Conservation (phyloP, 2,888 invertebrate genomes). For the Cheilosia scutellata region DNA sequence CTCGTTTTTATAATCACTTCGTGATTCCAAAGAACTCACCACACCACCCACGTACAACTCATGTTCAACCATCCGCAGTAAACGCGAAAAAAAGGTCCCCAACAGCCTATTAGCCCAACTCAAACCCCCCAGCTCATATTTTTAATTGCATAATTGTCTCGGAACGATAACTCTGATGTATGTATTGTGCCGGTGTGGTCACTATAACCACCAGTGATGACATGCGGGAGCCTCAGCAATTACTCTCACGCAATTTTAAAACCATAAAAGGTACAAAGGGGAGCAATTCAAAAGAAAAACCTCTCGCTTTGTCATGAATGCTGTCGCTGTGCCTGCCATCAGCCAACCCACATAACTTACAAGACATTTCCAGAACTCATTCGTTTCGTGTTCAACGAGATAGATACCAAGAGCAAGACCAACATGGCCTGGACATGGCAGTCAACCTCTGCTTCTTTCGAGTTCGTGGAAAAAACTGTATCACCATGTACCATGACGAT, state of each 20-base stretch:
- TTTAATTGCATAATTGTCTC: constrained; percentile 54
- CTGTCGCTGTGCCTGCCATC: constrained; percentile 5
- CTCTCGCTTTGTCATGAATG: constrained; percentile 3
- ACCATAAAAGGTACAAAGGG: constrained; percentile 18
- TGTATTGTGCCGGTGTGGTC: constrained; percentile 23
- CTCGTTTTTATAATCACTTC: too few relatives aligned
- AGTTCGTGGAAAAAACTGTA: constrained; percentile 72
- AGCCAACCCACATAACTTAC: constrained; percentile 56
- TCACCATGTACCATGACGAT: constrained; percentile 73
- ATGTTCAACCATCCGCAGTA: neutral
- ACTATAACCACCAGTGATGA: constrained; percentile 28
- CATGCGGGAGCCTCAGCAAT: constrained; percentile 62
- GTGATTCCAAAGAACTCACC: too few relatives aligned
- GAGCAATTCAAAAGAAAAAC: constrained; percentile 36
- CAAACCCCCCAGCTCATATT: constrained; percentile 11
- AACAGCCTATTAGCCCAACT: constrained; percentile 40
- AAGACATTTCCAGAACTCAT: constrained; percentile 41
- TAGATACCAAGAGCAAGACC: constrained; percentile 38
- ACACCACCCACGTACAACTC: neutral
- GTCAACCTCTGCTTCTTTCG: constrained; percentile 16
- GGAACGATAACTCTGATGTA: constrained; percentile 35
- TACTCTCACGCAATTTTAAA: constrained; percentile 62
- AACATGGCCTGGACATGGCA: too few relatives aligned
- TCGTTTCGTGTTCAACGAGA: constrained; percentile 47
- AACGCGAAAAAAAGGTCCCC: too few relatives aligned